phyloP scores from a whole-genome alignment of 2,888 invertebrate species.

The Uropetala carovei region DNA sequence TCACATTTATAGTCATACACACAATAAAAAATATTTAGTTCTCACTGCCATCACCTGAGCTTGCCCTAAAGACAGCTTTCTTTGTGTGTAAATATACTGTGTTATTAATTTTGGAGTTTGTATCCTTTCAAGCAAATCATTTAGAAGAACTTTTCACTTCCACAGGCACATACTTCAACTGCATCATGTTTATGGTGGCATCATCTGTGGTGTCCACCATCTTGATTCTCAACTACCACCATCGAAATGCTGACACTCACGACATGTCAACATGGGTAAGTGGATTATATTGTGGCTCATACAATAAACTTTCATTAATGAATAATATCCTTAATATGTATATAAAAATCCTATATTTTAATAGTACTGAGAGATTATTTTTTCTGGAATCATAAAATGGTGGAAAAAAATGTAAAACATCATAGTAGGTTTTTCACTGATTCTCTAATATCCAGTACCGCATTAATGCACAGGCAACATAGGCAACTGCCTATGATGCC shows the following conservation, averaged over 20 bases:
- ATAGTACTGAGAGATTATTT: no score
- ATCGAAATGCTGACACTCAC: constrained; percentile 97
- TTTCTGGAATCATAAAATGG: no score
- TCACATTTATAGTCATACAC: constrained; percentile 55
- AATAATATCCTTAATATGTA: no score
- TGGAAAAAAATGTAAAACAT: no score
- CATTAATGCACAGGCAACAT: no score
- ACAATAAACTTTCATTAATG: no score
- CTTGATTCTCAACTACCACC: constrained; percentile 98
- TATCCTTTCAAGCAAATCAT: background rate
- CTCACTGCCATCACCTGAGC: constrained; percentile 64
- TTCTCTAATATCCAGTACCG: no score
- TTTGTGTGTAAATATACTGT: constrained; percentile 36
- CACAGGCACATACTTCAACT: constrained; percentile 97
- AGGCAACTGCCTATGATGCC: no score
- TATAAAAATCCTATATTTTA: no score
- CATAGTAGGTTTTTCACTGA: no score
- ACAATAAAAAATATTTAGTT: constrained; percentile 51
- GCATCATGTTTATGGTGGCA: constrained; percentile 99
- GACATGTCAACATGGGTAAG: constrained; percentile 98
- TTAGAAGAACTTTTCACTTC: constrained; percentile 34
- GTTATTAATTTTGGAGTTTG: background rate
- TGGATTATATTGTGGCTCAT: constrained; percentile 68
- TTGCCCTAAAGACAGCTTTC: constrained; percentile 53
- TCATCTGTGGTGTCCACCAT: constrained; percentile 98